A percentile compares a stretch with the other conserved stretches of the same genome.
These are phyloP conservation scores for Maniola jurtina DNA, from an alignment of 1,140 invertebrate species.

Conservation along the genomic window DNA sequence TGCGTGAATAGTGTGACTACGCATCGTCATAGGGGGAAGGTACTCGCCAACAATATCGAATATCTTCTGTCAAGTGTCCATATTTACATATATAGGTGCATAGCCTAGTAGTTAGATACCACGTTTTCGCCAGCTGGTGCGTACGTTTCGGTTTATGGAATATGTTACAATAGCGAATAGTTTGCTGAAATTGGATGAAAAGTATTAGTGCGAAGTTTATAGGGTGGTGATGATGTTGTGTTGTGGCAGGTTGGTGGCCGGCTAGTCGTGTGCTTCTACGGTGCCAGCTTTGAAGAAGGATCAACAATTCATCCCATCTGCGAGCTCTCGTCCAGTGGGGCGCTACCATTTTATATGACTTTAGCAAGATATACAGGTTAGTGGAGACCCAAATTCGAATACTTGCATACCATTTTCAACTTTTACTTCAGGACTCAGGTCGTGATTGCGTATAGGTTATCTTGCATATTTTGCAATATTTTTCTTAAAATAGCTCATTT, in stretches of 20 bases:
- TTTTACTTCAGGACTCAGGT: neutral
- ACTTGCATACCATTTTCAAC: slow-evolving; percentile 3
- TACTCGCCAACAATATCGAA: slow-evolving; percentile 66
- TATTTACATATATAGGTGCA: slow-evolving; percentile 70
- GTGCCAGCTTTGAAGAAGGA: slow-evolving; percentile 68
- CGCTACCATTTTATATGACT: slow-evolving; percentile 92
- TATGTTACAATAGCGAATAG: slow-evolving; percentile 50
- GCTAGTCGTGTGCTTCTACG: slow-evolving; percentile 58
- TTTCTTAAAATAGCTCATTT: too few species aligned
- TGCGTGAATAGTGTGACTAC: slow-evolving; percentile 47
- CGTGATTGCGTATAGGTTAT: slow-evolving; percentile 1
- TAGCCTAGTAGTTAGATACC: slow-evolving; percentile 58
- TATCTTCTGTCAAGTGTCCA: slow-evolving; percentile 64
- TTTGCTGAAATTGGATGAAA: slow-evolving; percentile 22
- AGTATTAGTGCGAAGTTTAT: slow-evolving; percentile 36
- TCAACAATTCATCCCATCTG: slow-evolving; percentile 75
- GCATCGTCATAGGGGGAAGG: slow-evolving; percentile 71
- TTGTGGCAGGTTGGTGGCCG: slow-evolving; percentile 69
- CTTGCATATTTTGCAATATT: neutral
- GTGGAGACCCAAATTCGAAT: slow-evolving; percentile 34
- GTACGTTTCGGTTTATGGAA: slow-evolving; percentile 59
- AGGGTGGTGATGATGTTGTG: slow-evolving; percentile 50
- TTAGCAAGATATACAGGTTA: slow-evolving; percentile 88
- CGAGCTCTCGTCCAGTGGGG: slow-evolving; percentile 85
- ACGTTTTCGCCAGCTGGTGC: slow-evolving; percentile 77